These are phyloP conservation scores for Burhinus oedicnemus DNA, from an alignment of 2,113 vertebrate genomes.

Conservation along the genomic window DNA sequence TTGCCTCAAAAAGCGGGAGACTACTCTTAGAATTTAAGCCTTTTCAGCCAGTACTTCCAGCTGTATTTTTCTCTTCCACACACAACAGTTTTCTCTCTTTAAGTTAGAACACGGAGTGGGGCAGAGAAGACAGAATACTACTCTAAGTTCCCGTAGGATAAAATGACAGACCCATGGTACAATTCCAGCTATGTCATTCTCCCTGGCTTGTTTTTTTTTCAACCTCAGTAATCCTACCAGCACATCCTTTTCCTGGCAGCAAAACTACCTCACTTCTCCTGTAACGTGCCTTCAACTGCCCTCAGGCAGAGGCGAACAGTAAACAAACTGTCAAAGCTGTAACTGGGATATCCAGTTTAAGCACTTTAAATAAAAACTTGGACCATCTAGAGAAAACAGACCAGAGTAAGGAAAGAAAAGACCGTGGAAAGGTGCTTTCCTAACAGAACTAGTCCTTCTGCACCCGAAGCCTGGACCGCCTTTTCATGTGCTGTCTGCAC, in stretches of 20 bases:
- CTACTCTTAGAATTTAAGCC: neutral
- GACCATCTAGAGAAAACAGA: conserved; percentile 61
- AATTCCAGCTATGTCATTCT: neutral
- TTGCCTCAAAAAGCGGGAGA: neutral
- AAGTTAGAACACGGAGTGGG: neutral
- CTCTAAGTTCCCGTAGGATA: neutral
- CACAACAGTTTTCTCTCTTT: neutral
- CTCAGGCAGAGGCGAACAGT: conserved; percentile 67
- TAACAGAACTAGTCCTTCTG: conserved; percentile 43
- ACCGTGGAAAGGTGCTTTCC: conserved; percentile 48
- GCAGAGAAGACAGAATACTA: neutral
- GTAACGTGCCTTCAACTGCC: conserved; percentile 45
- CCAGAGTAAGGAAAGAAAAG: conserved; percentile 43
- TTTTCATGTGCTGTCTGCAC: neutral
- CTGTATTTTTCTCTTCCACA: neutral
- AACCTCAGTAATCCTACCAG: conserved; percentile 52
- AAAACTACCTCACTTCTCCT: conserved; percentile 56
- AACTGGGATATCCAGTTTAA: conserved; percentile 78
- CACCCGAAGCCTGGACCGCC: neutral
- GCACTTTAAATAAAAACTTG: conserved; percentile 67
- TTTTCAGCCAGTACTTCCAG: neutral
- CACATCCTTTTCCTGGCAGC: conserved; percentile 49
- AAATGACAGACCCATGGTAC: neutral
- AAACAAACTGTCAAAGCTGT: conserved; percentile 70
- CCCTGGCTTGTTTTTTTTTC: neutral